A percentile compares a stretch with the other conserved stretches of the same genome.
Evolutionary conservation across 2,113 vertebrate species (phyloP).

Genomic region (Pavo muticus): DNA sequence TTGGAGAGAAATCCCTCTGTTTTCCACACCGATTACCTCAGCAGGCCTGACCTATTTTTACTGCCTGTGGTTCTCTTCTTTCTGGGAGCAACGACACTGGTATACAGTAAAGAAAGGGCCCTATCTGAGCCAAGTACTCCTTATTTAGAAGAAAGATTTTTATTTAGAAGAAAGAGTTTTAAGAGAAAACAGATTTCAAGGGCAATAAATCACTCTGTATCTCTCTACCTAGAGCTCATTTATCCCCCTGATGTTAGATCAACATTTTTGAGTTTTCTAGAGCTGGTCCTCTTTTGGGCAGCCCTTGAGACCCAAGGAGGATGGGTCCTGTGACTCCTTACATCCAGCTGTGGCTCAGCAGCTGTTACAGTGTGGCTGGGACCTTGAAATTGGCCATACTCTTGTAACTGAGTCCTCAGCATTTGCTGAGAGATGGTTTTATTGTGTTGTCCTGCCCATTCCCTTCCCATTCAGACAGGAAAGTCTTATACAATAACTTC

Average conservation of each 20-base stretch:
- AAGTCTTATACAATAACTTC: slow-evolving; percentile 67
- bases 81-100: neutral
- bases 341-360: slow-evolving; percentile 7
- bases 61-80: neutral
- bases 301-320: neutral
- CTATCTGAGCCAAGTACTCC: neutral
- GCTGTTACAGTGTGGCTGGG: neutral
- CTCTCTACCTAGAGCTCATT: neutral
- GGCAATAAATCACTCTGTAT: neutral
- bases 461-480: slow-evolving; percentile 46
- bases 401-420: slow-evolving; percentile 15
- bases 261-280: neutral
- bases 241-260: neutral
- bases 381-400: neutral
- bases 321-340: neutral
- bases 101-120: neutral
- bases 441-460: neutral
- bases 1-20: neutral
- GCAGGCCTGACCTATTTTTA: neutral
- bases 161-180: neutral
- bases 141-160: slow-evolving; percentile 10
- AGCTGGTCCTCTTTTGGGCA: neutral
- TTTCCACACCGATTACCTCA: neutral
- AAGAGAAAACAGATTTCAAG: slow-evolving; percentile 20
- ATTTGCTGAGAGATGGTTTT: slow-evolving; percentile 18